Conservation (phyloP, 2,113 vertebrate genomes). For the Canis aureus region DNA sequence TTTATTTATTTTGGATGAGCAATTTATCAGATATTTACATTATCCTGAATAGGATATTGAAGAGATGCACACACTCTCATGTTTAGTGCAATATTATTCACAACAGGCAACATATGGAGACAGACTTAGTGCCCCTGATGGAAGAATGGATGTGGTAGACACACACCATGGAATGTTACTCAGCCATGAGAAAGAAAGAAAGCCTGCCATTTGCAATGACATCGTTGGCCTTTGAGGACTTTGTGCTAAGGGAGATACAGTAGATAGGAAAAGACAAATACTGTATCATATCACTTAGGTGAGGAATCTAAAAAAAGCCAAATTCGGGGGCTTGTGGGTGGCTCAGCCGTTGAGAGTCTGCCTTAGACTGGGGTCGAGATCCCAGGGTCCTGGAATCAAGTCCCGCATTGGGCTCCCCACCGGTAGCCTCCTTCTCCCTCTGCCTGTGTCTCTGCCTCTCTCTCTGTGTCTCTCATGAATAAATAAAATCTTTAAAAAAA, state of each 20-base stretch:
- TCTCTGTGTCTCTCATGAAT: no score
- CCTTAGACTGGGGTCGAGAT: no score
- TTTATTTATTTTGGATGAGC: background rate
- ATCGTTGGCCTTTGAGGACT: background rate
- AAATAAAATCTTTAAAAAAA: no score
- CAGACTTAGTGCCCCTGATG: no score
- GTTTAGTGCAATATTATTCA: background rate
- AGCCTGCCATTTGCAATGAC: background rate
- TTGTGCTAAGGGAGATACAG: background rate
- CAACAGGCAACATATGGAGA: background rate
- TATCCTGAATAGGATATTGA: background rate
- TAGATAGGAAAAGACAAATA: background rate
- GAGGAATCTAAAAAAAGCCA: background rate
- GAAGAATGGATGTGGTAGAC: background rate
- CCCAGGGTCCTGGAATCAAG: no score
- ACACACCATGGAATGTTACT: background rate
- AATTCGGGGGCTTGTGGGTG: no score
- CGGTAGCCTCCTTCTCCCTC: no score
- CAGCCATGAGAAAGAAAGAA: background rate
- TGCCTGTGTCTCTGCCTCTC: no score
- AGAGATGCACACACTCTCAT: background rate
- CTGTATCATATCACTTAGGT: background rate
- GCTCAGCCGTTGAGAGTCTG: no score
- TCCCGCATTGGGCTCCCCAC: no score
- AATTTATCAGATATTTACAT: background rate